phyloP scores from a whole-genome alignment of 2,888 invertebrate species.

The Drosophila infuscata region DNA sequence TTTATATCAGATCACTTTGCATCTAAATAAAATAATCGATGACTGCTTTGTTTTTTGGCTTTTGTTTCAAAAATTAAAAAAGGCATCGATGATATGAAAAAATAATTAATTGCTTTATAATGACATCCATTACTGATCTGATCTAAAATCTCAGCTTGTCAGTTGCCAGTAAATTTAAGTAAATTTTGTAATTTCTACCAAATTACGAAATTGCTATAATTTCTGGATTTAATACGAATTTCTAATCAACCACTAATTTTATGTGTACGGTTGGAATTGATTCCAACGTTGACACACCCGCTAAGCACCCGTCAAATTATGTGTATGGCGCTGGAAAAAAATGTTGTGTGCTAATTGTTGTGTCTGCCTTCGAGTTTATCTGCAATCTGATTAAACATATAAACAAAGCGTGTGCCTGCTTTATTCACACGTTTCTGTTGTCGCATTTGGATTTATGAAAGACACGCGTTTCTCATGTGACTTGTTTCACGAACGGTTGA shows the following conservation, averaged over 20 bases:
- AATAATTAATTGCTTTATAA: constrained; percentile 2
- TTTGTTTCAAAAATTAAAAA: constrained; percentile 20
- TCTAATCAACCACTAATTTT: background rate
- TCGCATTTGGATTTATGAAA: constrained; percentile 55
- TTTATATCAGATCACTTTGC: constrained; percentile 27
- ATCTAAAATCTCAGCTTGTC: background rate
- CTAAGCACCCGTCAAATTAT: constrained; percentile 16
- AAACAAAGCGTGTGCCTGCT: constrained; percentile 60
- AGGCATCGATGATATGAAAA: constrained; percentile 13
- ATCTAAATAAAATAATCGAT: constrained; percentile 24
- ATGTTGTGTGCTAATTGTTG: constrained; percentile 31
- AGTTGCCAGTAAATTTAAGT: background rate
- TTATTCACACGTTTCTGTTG: constrained; percentile 72
- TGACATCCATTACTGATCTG: background rate
- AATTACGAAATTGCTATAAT: background rate
- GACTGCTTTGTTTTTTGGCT: constrained; percentile 19
- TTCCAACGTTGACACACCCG: background rate
- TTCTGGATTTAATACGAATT: background rate
- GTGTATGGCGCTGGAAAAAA: constrained; percentile 1
- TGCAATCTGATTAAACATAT: constrained; percentile 63
- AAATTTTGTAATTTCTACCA: too few relatives aligned
- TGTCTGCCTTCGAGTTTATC: constrained; percentile 51
- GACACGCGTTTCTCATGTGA: constrained; percentile 75
- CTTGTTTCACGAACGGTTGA: constrained; percentile 29
- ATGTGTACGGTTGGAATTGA: background rate